A percentile compares a stretch with the other conserved stretches of the same genome.
Evolutionary conservation across 2,797 vertebrate genomes (phyloP).

Genomic region (Scleropages formosus): DNA sequence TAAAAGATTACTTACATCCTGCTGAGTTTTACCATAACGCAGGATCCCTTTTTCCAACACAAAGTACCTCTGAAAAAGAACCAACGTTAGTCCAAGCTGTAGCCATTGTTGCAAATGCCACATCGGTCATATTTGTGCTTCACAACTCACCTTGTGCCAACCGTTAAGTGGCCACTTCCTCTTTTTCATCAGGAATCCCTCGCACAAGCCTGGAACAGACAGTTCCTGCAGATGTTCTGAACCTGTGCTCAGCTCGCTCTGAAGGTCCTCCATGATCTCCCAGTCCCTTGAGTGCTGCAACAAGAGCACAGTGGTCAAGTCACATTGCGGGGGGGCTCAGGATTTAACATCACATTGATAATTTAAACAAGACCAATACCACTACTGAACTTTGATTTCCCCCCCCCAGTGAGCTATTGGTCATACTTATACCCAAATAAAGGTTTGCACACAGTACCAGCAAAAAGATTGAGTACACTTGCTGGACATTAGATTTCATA

Average conservation of each 20-base stretch:
- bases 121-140: neutral
- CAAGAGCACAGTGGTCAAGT: neutral
- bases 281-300: slow-evolving; percentile 74
- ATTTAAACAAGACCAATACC: neutral
- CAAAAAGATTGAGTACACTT: no score
- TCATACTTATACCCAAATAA: no score
- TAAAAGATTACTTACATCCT: slow-evolving; percentile 76
- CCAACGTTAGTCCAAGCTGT: neutral
- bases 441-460: no score
- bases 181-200: slow-evolving; percentile 88
- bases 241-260: slow-evolving; percentile 32
- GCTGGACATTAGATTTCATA: no score
- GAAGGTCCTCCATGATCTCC: slow-evolving; percentile 81
- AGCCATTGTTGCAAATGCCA: neutral
- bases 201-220: slow-evolving; percentile 72
- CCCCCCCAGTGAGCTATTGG: no score
- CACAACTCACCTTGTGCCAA: slow-evolving; percentile 83
- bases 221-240: slow-evolving; percentile 50
- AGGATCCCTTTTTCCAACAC: slow-evolving; percentile 82
- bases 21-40: slow-evolving; percentile 78
- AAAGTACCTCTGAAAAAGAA: slow-evolving; percentile 78
- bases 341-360: slow-evolving; percentile 18
- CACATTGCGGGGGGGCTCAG: neutral
- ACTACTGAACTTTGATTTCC: no score
- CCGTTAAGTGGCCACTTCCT: slow-evolving; percentile 92